These are phyloP conservation scores for Archaeoteleia sp. DNA, from an alignment of 2,888 invertebrate genomes.

Conservation along the genomic window DNA sequence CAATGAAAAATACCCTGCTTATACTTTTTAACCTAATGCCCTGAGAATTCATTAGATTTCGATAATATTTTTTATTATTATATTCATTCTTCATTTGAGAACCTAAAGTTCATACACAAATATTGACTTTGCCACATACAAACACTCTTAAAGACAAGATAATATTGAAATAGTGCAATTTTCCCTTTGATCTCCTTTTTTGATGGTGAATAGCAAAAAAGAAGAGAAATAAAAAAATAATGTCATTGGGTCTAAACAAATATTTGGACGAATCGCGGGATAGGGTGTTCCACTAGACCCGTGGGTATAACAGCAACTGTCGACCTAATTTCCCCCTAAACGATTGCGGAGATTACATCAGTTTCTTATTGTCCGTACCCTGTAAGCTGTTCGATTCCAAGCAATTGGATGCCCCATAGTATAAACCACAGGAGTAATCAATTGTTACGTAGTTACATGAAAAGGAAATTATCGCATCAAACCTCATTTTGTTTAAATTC, in stretches of 20 bases:
- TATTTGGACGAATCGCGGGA: constrained; percentile 70
- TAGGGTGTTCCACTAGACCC: constrained; percentile 49
- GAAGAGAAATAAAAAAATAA: constrained; percentile 39
- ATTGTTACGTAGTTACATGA: constrained; percentile 33
- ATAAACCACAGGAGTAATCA: constrained; percentile 49
- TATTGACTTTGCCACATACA: too few relatives aligned
- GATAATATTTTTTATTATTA: too few relatives aligned
- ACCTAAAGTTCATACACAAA: too few relatives aligned
- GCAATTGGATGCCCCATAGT: constrained; percentile 51
- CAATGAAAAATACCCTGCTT: too few relatives aligned
- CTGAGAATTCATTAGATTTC: too few relatives aligned
- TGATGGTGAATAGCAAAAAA: too few relatives aligned
- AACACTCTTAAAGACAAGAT: too few relatives aligned
- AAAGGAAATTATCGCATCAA: constrained; percentile 31
- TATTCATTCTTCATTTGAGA: too few relatives aligned
- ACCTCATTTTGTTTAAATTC: constrained; percentile 3
- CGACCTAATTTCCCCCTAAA: constrained; percentile 74
- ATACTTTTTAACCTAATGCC: too few relatives aligned
- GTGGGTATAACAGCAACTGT: constrained; percentile 69
- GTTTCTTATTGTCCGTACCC: constrained; percentile 67
- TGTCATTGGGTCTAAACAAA: constrained; percentile 63
- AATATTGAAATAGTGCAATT: too few relatives aligned
- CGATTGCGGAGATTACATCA: constrained; percentile 74
- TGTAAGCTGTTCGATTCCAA: constrained; percentile 58
- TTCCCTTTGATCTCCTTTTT: too few relatives aligned